A percentile compares a stretch with the other conserved stretches of the same genome.
These are phyloP conservation scores for Malacoraja senta DNA, from an alignment of 2,797 vertebrate species.

Conservation along the genomic window DNA sequence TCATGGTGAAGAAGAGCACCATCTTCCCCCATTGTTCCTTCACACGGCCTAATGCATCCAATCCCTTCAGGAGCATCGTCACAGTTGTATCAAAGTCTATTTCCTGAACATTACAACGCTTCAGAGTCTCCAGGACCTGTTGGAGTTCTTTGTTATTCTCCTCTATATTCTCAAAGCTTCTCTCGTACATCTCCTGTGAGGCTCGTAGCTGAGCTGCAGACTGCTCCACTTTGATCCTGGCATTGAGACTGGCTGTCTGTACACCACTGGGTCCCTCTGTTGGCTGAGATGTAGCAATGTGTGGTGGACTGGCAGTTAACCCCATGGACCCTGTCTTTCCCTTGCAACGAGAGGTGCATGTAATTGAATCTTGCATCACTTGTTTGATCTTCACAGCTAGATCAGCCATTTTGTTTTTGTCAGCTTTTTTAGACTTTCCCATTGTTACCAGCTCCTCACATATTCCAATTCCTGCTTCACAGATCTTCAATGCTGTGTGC, in stretches of 20 bases:
- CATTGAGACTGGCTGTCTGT: not conserved
- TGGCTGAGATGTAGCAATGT: not conserved
- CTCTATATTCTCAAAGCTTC: not conserved
- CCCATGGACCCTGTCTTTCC: not conserved
- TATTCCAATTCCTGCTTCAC: slow-evolving; percentile 42
- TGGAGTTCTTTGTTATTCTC: slow-evolving; percentile 18
- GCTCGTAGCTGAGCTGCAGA: not conserved
- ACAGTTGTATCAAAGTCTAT: slow-evolving; percentile 24
- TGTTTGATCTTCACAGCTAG: not conserved
- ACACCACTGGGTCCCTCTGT: not conserved
- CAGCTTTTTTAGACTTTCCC: slow-evolving; percentile 2
- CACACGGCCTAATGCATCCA: slow-evolving; percentile 43
- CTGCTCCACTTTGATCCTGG: slow-evolving; percentile 28
- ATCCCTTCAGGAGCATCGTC: slow-evolving; percentile 34
- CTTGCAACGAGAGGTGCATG: not conserved
- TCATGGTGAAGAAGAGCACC: slow-evolving; percentile 44
- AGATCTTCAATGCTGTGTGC: not conserved
- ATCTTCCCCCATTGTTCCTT: slow-evolving; percentile 46
- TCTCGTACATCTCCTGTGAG: slow-evolving; percentile 7
- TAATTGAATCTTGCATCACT: not conserved
- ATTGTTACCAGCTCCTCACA: slow-evolving; percentile 39
- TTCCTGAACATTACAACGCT: not conserved
- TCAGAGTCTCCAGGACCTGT: not conserved
- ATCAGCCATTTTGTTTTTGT: not conserved
- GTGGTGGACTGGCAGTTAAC: not conserved